These are phyloP conservation scores for Aleiodes testaceus DNA, from an alignment of 2,888 invertebrate species.

Conservation along the genomic window DNA sequence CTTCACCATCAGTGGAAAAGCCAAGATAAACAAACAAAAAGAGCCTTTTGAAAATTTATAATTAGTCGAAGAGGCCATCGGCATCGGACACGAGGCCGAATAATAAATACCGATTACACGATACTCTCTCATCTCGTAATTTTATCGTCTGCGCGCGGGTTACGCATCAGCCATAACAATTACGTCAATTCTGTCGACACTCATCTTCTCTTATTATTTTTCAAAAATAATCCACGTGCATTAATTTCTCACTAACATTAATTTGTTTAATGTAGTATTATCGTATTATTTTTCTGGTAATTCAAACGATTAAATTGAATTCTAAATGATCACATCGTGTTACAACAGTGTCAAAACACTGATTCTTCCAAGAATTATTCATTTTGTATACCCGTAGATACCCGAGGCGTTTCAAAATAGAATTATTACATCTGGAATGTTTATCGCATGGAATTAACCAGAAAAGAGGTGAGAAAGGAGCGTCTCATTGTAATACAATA, in stretches of 20 bases:
- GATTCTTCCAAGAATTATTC: constrained; percentile 6
- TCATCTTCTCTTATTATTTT: not conserved
- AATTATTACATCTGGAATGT: constrained; percentile 14
- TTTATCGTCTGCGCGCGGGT: constrained; percentile 35
- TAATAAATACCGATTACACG: constrained; percentile 26
- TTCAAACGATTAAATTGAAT: constrained; percentile 24
- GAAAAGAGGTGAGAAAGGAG: no score
- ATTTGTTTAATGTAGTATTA: constrained; percentile 14
- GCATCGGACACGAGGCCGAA: constrained; percentile 13
- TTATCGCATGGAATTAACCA: not conserved
- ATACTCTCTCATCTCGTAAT: constrained; percentile 37
- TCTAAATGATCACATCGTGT: constrained; percentile 21
- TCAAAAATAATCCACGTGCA: constrained; percentile 1
- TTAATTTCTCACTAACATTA: not conserved
- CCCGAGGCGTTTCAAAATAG: constrained; percentile 19
- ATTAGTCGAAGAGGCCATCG: constrained; percentile 8
- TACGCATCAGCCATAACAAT: constrained; percentile 38
- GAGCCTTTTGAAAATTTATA: not conserved
- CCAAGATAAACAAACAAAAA: not conserved
- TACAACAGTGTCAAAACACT: constrained; percentile 16
- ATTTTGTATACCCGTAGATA: not conserved
- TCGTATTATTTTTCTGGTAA: constrained; percentile 14
- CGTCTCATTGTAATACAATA: no score
- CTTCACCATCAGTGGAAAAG: no score
- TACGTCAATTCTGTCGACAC: constrained; percentile 34